Conservation (phyloP, 2,797 vertebrate species). For the Thalassophryne amazonica region DNA sequence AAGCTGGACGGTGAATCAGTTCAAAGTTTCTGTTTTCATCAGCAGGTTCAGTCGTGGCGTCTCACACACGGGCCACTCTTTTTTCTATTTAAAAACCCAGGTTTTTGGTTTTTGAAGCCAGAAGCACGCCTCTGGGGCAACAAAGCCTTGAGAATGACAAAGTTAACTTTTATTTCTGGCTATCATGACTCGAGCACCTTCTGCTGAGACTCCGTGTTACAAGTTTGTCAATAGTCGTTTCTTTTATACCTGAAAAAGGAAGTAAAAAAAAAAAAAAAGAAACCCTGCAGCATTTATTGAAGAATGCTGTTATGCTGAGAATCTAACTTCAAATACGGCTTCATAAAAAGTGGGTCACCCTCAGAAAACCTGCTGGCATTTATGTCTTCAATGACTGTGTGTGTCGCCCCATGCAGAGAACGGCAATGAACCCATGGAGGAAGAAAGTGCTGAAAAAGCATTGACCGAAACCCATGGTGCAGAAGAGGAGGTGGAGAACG, state of each 20-base stretch:
- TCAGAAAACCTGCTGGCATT: conserved; percentile 49
- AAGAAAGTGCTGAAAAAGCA: conserved; percentile 42
- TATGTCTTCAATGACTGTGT: conserved; percentile 52
- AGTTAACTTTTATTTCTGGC: conserved; percentile 35
- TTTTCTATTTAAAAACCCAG: too few relatives aligned
- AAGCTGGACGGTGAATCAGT: too few relatives aligned
- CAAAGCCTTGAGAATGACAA: conserved; percentile 2
- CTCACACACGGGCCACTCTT: too few relatives aligned
- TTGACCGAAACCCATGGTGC: conserved; percentile 7
- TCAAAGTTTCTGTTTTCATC: too few relatives aligned
- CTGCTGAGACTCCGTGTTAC: conserved; percentile 2
- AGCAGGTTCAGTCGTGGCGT: too few relatives aligned
- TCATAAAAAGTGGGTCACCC: conserved; percentile 11
- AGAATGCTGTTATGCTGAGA: conserved; percentile 27
- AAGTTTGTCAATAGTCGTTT: conserved; percentile 43
- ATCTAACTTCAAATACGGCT: conserved; percentile 34
- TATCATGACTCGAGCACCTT: conserved; percentile 13
- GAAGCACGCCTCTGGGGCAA: too few relatives aligned
- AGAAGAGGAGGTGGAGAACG: conserved; percentile 30
- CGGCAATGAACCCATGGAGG: conserved; percentile 63
- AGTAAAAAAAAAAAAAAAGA: conserved; percentile 45
- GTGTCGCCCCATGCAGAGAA: conserved; percentile 36
- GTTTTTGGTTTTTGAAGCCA: too few relatives aligned
- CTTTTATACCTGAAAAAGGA: conserved; percentile 20
- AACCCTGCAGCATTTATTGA: conserved; percentile 40